Evolutionary conservation across 2,113 vertebrate species (phyloP).

Genomic region (Oryzias melastigma): DNA sequence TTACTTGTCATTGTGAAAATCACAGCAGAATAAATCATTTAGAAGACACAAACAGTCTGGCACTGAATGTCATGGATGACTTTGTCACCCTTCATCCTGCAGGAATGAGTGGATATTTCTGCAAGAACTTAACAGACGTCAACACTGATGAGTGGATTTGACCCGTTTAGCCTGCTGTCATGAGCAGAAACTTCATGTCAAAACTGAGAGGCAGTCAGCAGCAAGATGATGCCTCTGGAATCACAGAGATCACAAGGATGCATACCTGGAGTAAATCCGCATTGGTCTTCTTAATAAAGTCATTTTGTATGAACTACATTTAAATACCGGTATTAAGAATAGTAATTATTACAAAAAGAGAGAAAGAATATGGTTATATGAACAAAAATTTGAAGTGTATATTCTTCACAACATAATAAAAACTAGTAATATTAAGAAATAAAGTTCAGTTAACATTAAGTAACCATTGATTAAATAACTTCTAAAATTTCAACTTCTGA

Average conservation of each 20-base stretch:
- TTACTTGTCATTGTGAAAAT: conserved; percentile 16
- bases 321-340: no score
- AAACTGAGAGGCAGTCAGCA: conserved; percentile 8
- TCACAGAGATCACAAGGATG: neutral
- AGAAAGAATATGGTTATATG: no score
- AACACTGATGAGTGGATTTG: conserved; percentile 44
- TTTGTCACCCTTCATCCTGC: conserved; percentile 45
- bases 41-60: conserved; percentile 19
- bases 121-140: conserved; percentile 52
- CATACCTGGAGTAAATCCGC: neutral
- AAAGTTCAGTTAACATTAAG: no score
- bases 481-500: no score
- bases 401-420: no score
- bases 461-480: no score
- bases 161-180: conserved; percentile 30
- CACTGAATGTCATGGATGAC: conserved; percentile 32
- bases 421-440: no score
- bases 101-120: conserved; percentile 38
- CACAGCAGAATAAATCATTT: conserved; percentile 11
- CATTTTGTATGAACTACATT: neutral
- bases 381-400: no score
- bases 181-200: conserved; percentile 13
- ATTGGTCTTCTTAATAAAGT: neutral
- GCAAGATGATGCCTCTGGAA: neutral
- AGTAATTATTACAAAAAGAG: no score